Evolutionary conservation across 2,113 vertebrate genomes (phyloP), one percentile per base, ranked within the genome.

Genomic region (Oriolus oriolus): DNA sequence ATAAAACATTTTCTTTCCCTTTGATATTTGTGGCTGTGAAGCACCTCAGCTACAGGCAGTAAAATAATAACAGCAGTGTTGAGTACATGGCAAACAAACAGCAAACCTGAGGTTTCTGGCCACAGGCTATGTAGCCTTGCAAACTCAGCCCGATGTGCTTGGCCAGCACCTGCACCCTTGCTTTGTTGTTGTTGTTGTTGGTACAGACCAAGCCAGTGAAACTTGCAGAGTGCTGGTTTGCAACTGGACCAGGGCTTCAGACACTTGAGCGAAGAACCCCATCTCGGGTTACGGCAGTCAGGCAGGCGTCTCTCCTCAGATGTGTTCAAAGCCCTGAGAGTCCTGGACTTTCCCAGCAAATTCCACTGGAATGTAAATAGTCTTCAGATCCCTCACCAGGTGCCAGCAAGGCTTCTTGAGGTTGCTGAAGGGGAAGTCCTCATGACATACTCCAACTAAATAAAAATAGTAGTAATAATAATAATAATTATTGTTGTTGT

Each of bases 261-360:
- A 88, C 21, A 7, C 65, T 87, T 70, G 20, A 69, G 81, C 50
- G 68, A 56, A 87, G 64, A 75, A n/a, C 18, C n/a, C 28, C 57
- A 13, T 59, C 92, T 95, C 75, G 0, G 23, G 30, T 89, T 95
- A 89, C 14, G 0, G 61, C 59, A 92, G 16, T 91, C 77, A 70
- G 56, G 47, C 77, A 70, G 56, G 47, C 57, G 1, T 95, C 97
- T 97, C 88, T 92, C 93, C 94, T 89, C 87, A 96, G 95, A 97
- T 89, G 73, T 93, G 96, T 97, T 96, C 93, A 95, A 96, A 98
- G 95, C 74, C 78, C 66, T 24, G 71, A 96, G 93, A 96, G 82
- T 96, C 96, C 97, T 97, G 97, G 97, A 98, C 95, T 97, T 98
- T 97, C 97, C 97, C 98, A 97, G 96, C 79, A 96, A 92, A 97